Conservation (phyloP, 2,888 invertebrate species). For the Vesta saturnalis region DNA sequence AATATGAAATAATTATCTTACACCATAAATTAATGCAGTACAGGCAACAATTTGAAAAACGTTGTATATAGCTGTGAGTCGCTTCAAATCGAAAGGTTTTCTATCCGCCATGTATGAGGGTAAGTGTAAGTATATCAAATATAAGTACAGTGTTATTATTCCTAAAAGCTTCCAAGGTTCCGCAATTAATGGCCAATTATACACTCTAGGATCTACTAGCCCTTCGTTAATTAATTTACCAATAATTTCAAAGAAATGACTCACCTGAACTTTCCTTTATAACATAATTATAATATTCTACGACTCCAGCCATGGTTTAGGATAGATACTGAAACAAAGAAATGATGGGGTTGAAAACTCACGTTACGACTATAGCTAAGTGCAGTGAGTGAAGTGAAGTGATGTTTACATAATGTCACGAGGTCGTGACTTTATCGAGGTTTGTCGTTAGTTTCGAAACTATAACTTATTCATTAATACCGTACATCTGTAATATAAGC, state of each 20-base stretch:
- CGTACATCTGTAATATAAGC: no score
- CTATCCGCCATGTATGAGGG: slow-evolving; percentile 17
- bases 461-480: no score
- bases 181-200: slow-evolving; percentile 71
- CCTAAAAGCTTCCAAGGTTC: slow-evolving; percentile 64
- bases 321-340: neutral
- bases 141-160: slow-evolving; percentile 16
- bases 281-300: neutral
- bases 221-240: slow-evolving; percentile 11
- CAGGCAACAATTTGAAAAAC: slow-evolving; percentile 21
- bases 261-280: slow-evolving; percentile 4
- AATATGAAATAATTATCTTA: neutral
- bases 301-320: neutral
- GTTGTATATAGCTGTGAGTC: slow-evolving; percentile 7
- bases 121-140: slow-evolving; percentile 6
- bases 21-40: slow-evolving; percentile 8
- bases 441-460: no score
- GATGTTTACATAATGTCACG: no score
- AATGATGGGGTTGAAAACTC: no score
- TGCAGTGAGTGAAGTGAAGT: no score
- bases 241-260: neutral
- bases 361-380: no score
- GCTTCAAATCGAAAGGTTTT: slow-evolving; percentile 10
- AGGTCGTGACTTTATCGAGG: no score
- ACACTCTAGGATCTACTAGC: slow-evolving; percentile 68